These are phyloP conservation scores for Orthosia gracilis DNA, from an alignment of 2,888 invertebrate species.

Conservation along the genomic window DNA sequence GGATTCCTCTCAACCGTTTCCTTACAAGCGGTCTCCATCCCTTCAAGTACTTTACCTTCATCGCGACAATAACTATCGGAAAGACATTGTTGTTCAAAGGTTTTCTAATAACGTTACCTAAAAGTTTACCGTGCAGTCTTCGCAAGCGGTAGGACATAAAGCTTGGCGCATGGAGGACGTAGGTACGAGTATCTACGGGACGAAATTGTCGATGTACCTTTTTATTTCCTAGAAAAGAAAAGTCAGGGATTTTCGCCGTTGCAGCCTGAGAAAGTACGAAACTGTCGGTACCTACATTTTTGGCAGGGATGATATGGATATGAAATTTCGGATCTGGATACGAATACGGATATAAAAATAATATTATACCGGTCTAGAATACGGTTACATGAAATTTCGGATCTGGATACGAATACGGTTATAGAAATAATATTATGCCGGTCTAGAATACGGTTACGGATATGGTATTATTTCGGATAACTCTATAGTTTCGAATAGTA, in stretches of 20 bases:
- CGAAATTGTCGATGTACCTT: background rate
- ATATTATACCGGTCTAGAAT: too few relatives aligned
- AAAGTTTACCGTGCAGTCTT: constrained; percentile 46
- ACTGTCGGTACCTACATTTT: too few relatives aligned
- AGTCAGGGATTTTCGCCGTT: background rate
- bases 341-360: too few relatives aligned
- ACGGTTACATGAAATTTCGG: too few relatives aligned
- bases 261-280: background rate
- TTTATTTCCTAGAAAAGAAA: background rate
- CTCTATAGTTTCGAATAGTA: too few relatives aligned
- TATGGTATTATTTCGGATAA: too few relatives aligned
- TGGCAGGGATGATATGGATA: too few relatives aligned
- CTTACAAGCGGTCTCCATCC: constrained; percentile 33
- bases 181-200: background rate
- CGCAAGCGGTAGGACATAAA: constrained; percentile 1
- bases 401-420: too few relatives aligned
- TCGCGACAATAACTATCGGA: constrained; percentile 59
- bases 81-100: constrained; percentile 55
- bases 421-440: too few relatives aligned
- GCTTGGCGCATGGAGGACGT: background rate
- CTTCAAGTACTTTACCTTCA: constrained; percentile 47
- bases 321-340: too few relatives aligned
- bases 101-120: constrained; percentile 55
- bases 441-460: too few relatives aligned
- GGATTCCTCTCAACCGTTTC: constrained; percentile 44